Evolutionary conservation across 2,797 vertebrate species (phyloP).

Genomic region (Poecile montanus): DNA sequence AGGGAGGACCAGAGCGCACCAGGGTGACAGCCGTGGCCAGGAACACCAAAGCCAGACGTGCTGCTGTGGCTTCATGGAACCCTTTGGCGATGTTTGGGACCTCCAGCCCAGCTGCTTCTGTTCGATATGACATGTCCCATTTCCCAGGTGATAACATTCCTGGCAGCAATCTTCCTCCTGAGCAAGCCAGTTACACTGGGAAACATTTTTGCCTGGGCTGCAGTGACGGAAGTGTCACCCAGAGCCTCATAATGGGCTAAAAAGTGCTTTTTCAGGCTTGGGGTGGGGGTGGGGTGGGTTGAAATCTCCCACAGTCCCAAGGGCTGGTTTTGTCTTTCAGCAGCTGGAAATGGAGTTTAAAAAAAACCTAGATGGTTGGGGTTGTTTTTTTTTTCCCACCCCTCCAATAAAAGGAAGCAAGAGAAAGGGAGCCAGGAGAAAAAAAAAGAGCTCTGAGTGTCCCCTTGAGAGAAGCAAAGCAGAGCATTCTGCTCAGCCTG

Average conservation of each 20-base stretch:
- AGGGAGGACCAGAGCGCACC: neutral
- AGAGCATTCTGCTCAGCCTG: neutral
- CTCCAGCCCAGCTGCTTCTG: neutral
- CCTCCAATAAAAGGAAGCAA: neutral
- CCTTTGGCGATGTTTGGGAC: neutral
- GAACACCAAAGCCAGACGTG: neutral
- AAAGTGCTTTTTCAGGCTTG: neutral
- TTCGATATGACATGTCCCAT: neutral
- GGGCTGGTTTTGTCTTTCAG: neutral
- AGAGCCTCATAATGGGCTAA: neutral
- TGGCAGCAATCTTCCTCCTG: neutral
- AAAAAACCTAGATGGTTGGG: neutral
- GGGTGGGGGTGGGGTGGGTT: no score
- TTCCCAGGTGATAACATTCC: neutral
- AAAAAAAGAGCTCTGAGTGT: neutral
- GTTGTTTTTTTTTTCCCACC: accelerated
- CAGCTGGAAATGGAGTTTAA: neutral
- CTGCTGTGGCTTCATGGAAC: neutral
- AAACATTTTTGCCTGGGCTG: neutral
- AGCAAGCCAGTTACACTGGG: neutral
- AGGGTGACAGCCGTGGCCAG: neutral
- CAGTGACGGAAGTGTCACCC: neutral
- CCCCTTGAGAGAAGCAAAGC: neutral
- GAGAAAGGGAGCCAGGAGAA: neutral
- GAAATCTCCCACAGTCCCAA: neutral